Base-by-base conservation (phyloP, 2,113 vertebrate species). In the Notothenia rossii region DNA sequence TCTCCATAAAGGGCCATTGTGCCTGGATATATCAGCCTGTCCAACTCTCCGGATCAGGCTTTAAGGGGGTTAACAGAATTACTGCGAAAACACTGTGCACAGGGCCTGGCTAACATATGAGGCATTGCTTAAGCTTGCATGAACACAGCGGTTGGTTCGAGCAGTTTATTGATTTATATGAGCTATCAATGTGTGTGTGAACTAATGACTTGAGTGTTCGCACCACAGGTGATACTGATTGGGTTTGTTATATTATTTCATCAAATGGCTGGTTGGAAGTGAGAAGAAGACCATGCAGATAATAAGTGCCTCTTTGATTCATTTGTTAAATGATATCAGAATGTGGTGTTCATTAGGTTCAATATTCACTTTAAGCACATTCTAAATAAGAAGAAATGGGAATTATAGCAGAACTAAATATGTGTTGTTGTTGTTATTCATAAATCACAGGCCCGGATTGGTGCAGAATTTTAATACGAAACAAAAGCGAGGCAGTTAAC, bases 1-100 rank as follows among this genome's bases (percentile, higher is more conserved):
- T 60, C 65, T 73, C 59, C 60, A 88, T 89, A 89, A 88, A 87
- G 83, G 66, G 14, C 76, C 72, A 68, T 81, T 87, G 86, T 87
- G 49, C 45, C 17, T 59, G 33, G 33, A 77, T 76, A 40, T 53
- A 54, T 81, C 43, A 20, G 71, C 64, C 78, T 48, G 45, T 36
- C 65, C 48, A 22, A 7, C 70, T 77, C 54, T 68, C 33, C 61
- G 72, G 85, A 79, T 72, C 62, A 17, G 58, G 86, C 72, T 84
- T 82, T 83, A 70, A 79, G 66, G 75, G 58, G 58, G 70, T 75
- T 69, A 78, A 71, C 73, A 25, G n/a, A 62, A 75, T 51, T 20
- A 72, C 29, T 29, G 50, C 10, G 33, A 72, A 53, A 70, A 71
- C 72, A 79, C 68, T 14, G 53, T 5, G 40, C 13, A 36, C n/a